These are phyloP conservation scores for Crotophaga sulcirostris DNA, from an alignment of 2,113 vertebrate genomes.

Conservation along the genomic window DNA sequence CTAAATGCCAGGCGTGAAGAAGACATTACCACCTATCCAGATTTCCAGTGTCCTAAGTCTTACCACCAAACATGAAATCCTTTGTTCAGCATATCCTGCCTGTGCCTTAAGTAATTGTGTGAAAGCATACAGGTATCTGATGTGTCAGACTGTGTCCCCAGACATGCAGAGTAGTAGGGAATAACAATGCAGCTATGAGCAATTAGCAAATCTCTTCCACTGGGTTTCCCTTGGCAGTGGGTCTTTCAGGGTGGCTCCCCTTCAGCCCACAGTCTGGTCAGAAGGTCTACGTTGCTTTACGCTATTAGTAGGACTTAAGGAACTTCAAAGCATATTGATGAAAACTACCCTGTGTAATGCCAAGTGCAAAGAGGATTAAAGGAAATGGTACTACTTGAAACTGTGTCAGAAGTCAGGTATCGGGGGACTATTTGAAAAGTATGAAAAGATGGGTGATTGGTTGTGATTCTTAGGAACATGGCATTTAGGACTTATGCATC, in stretches of 20 bases:
- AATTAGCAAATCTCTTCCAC: neutral
- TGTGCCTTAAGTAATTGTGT: neutral
- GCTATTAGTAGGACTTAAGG: neutral
- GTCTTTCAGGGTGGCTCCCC: neutral
- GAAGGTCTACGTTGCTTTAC: neutral
- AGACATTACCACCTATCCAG: neutral
- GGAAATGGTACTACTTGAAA: neutral
- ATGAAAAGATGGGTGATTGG: neutral
- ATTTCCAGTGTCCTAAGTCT: neutral
- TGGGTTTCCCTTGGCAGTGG: neutral
- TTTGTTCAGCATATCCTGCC: neutral
- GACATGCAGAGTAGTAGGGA: neutral
- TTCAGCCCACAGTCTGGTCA: neutral
- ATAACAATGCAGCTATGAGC: neutral
- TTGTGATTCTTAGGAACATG: neutral
- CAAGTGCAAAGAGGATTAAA: constrained; percentile 13
- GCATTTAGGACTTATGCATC: neutral
- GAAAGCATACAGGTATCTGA: neutral
- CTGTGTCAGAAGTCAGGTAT: neutral
- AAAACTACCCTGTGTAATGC: constrained; percentile 9
- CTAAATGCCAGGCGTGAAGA: neutral
- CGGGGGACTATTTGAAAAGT: neutral
- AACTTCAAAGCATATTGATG: neutral
- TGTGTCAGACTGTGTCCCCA: neutral
- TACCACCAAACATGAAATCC: neutral